Base-by-base conservation (phyloP, 1,140 invertebrate species). In the Panulirus ornatus region DNA sequence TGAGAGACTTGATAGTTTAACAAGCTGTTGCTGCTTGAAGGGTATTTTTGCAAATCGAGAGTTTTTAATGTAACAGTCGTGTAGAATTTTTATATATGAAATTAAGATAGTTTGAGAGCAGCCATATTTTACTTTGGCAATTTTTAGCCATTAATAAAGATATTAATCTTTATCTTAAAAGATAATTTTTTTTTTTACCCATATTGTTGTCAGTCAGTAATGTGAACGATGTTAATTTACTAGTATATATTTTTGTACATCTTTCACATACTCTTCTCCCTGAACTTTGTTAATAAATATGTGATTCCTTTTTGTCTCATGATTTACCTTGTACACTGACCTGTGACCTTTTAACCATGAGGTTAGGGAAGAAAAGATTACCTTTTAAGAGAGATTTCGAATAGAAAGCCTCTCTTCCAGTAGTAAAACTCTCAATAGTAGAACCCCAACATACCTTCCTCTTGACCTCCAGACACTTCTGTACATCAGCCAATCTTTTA, bases 231-330 rank as follows among this genome's bases (percentile, higher is more conserved):
- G 86, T 88, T 63, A 71, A 44, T 79, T 40, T 82, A 51, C 58
- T n/a, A 82, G 75, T 51, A 88, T 88, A 88, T 88, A 88, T 88
- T 88, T 88, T 88, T 88, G 86, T 88, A 88, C 86, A 88, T 88
- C 86, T 88, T 88, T 88, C 86, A 88, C 86, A 88, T 88, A 78
- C 36, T 88, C 47, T 73, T 81, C 86, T 88, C 66, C 63, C 47
- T 30, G 78, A 88, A 88, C 71, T 78, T 73, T 88, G 86, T 88
- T 78, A 88, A 88, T 81, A 71, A 82, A 82, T 88, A 88, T 88
- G 76, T 88, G 78, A 88, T 88, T 88, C 22, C n/a, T 66, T 66
- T 66, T n/a, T n/a, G n/a, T n/a, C n/a, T n/a, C n/a, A n/a, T n/a
- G n/a, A n/a, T n/a, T n/a, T n/a, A n/a, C n/a, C n/a, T n/a, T n/a